Evolutionary conservation across 1,140 invertebrate species (phyloP).

Genomic region (Laupala kohalensis): DNA sequence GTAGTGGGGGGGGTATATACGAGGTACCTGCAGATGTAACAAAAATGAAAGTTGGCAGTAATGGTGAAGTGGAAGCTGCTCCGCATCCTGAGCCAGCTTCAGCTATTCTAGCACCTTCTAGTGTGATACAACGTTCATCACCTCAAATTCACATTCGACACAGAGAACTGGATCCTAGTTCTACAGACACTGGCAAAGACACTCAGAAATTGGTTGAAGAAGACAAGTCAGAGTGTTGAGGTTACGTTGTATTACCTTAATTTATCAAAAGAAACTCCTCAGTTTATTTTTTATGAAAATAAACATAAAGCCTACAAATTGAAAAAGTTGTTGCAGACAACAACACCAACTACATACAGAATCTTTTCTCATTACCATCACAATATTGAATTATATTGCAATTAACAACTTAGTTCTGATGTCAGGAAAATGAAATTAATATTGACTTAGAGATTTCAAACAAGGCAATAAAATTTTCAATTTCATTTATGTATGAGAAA

Average conservation of each 20-base stretch:
- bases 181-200: slow-evolving; percentile 79
- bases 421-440: too few species aligned
- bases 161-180: slow-evolving; percentile 65
- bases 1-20: slow-evolving; percentile 52
- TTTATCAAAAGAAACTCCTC: not conserved
- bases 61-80: slow-evolving; percentile 25
- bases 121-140: slow-evolving; percentile 58
- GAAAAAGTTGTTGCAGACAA: not conserved
- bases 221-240: slow-evolving; percentile 52
- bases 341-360: not conserved
- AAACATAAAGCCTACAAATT: not conserved
- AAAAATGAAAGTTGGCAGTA: slow-evolving; percentile 37
- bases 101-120: slow-evolving; percentile 65
- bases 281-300: not conserved
- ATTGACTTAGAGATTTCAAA: too few species aligned
- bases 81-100: slow-evolving; percentile 39
- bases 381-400: not conserved
- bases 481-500: not conserved
- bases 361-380: not conserved
- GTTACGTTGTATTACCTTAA: not conserved
- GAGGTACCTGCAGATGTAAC: slow-evolving; percentile 62
- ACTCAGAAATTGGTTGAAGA: slow-evolving; percentile 80
- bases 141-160: slow-evolving; percentile 58
- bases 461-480: not conserved
- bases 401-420: not conserved